These are phyloP conservation scores for Lepus europaeus DNA, from an alignment of 2,113 vertebrate genomes.

Conservation along the genomic window DNA sequence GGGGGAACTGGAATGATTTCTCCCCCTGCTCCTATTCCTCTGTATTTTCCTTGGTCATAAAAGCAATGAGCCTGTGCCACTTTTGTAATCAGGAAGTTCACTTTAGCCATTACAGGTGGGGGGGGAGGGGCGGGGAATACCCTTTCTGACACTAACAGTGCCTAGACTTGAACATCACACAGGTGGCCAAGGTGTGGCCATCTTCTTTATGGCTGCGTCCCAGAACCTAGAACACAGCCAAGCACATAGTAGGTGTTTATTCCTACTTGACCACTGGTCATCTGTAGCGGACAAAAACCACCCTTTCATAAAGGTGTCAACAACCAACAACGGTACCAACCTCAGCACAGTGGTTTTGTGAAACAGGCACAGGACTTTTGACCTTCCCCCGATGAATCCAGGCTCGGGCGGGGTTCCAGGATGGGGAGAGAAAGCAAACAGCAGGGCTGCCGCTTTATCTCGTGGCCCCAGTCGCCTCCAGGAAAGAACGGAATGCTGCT, in stretches of 20 bases:
- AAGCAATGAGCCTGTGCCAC: neutral
- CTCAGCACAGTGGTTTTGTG: neutral
- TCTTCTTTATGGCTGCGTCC: neutral
- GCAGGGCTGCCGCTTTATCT: neutral
- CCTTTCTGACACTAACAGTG: neutral
- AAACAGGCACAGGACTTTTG: slow-evolving; percentile 3
- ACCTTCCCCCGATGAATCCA: slow-evolving; percentile 26
- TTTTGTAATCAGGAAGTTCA: neutral
- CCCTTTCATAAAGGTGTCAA: slow-evolving; percentile 44
- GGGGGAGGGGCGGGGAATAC: neutral
- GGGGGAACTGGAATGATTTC: neutral
- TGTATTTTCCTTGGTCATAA: neutral
- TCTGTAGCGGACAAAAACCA: neutral
- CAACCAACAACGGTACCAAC: neutral
- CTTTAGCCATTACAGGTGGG: neutral
- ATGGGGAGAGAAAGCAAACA: slow-evolving; percentile 53
- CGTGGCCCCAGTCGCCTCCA: neutral
- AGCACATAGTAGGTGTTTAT: fast-evolving
- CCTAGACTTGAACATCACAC: neutral
- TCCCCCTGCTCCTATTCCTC: neutral
- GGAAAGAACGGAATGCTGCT: slow-evolving; percentile 2
- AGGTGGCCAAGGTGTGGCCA: fast-evolving
- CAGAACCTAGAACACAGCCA: neutral
- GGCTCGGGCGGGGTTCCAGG: neutral
- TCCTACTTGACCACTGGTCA: neutral